Conservation (phyloP, 1,140 invertebrate species). For the Formica selysi region DNA sequence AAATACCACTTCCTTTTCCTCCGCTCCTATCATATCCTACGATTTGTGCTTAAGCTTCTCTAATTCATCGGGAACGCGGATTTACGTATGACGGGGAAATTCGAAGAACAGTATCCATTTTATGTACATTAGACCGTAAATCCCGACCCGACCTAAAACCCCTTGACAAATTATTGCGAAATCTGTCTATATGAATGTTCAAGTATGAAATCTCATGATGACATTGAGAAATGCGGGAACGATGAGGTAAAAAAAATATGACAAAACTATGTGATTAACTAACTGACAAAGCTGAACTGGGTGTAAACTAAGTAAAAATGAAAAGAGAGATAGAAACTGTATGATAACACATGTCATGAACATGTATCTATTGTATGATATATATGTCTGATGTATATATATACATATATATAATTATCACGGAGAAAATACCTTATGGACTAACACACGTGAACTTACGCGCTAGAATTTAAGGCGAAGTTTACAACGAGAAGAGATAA, state of each 20-base stretch:
- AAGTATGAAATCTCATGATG: not conserved
- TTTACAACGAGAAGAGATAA: constrained; percentile 63
- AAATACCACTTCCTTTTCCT: not conserved
- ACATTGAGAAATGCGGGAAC: constrained; percentile 50
- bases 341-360: constrained; percentile 18
- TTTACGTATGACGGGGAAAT: not conserved
- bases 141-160: constrained; percentile 38
- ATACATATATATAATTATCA: not conserved
- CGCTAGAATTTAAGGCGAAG: constrained; percentile 40
- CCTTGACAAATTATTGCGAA: not conserved
- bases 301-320: constrained; percentile 22
- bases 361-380: constrained; percentile 33
- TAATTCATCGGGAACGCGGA: not conserved
- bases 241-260: constrained; percentile 35
- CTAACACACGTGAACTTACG: constrained; percentile 47
- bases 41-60: not conserved
- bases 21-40: not conserved
- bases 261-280: constrained; percentile 21
- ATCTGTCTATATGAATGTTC: constrained; percentile 25
- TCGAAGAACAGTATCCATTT: constrained; percentile 13
- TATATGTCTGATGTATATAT: constrained; percentile 19
- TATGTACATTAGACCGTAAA: not conserved
- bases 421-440: constrained; percentile 13
- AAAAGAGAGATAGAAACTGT: constrained; percentile 44
- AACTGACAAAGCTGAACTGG: not conserved